Evolutionary conservation across 1,140 invertebrate genomes (phyloP).

Genomic region (Aphelinus atriplicis): DNA sequence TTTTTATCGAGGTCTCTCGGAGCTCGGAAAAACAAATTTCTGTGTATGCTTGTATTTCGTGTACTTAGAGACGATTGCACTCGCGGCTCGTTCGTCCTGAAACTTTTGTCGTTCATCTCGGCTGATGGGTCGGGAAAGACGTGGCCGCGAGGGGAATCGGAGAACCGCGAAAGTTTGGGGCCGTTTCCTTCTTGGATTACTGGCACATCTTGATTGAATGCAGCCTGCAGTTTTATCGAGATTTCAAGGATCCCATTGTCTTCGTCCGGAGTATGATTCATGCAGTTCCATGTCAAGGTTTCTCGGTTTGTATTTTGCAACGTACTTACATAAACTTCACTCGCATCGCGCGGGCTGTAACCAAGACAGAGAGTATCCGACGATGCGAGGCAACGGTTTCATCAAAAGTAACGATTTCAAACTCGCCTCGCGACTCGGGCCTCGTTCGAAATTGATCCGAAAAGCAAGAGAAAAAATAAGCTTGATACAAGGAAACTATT

Average conservation of each 20-base stretch:
- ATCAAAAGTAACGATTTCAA: no score
- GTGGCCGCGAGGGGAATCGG: slow-evolving; percentile 11
- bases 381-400: no score
- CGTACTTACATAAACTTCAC: slow-evolving; percentile 28
- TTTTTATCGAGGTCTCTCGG: not conserved
- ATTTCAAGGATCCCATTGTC: slow-evolving; percentile 37
- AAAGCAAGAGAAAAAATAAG: no score
- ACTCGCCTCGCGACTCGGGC: no score
- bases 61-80: no score
- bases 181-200: slow-evolving; percentile 34
- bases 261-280: slow-evolving; percentile 19
- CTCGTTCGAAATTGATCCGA: no score
- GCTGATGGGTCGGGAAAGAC: not conserved
- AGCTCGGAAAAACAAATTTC: slow-evolving; percentile 1
- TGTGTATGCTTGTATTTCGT: no score
- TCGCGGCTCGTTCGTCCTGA: no score
- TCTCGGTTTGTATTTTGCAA: slow-evolving; percentile 26
- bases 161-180: slow-evolving; percentile 28
- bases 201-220: slow-evolving; percentile 32
- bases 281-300: slow-evolving; percentile 27
- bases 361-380: no score
- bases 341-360: not conserved
- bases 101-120: no score
- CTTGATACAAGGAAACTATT: no score
- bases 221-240: slow-evolving; percentile 18